Evolutionary conservation across 2,888 invertebrate species (phyloP).

Genomic region (Tachystola acroxantha): DNA sequence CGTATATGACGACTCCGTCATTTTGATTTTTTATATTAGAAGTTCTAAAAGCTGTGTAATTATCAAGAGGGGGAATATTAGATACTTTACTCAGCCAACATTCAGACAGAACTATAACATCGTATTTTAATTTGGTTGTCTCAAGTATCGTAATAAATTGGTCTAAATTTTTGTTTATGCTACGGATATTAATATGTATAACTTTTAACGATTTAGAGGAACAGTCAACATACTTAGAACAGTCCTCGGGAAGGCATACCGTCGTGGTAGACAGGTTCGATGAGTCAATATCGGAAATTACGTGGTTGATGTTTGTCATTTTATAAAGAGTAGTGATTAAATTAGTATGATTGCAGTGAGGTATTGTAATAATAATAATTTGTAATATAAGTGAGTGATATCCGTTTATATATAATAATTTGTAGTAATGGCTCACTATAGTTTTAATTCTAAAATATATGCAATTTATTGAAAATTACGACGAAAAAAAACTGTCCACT

Average conservation of each 20-base stretch:
- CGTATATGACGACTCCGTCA: slow-evolving; percentile 12
- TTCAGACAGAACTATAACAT: slow-evolving; percentile 12
- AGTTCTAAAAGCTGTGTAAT: slow-evolving; percentile 3
- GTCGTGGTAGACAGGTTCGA: not conserved
- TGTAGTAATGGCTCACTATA: too few relatives aligned
- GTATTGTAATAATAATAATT: too few relatives aligned
- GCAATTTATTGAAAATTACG: too few relatives aligned
- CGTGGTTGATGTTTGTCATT: too few relatives aligned
- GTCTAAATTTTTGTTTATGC: slow-evolving; percentile 12
- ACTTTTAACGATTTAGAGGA: slow-evolving; percentile 1
- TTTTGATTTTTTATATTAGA: slow-evolving; percentile 9
- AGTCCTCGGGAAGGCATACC: not conserved
- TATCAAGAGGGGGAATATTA: slow-evolving; percentile 5
- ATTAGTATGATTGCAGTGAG: too few relatives aligned
- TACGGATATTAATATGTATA: slow-evolving; percentile 12
- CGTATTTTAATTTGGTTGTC: not conserved
- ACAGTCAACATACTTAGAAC: not conserved
- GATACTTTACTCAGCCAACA: slow-evolving; percentile 9
- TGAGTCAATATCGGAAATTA: too few relatives aligned
- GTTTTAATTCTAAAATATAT: too few relatives aligned
- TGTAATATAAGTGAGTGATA: too few relatives aligned
- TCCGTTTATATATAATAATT: too few relatives aligned
- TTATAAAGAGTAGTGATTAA: too few relatives aligned
- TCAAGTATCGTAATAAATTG: slow-evolving; percentile 3
- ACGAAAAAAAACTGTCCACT: too few relatives aligned